Percentiles rank a stretch among this genome's conserved stretches.
phyloP scores from a whole-genome alignment of 2,113 vertebrate genomes.

The Nerophis lumbriciformis region DNA sequence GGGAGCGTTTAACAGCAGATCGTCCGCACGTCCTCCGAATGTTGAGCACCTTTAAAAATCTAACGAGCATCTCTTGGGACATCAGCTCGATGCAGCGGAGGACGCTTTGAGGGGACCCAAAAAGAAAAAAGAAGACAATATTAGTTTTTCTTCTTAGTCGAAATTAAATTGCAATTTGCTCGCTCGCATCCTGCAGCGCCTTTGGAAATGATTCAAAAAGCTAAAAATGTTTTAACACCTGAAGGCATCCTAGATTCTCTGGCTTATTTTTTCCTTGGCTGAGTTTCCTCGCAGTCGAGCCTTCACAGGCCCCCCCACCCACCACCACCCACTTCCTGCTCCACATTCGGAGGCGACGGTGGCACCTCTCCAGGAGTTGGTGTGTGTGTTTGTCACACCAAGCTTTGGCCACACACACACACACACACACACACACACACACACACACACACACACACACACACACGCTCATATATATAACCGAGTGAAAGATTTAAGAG shows the following conservation, averaged over 20 bases:
- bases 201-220: conserved; percentile 77
- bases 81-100: conserved; percentile 17
- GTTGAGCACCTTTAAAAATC: no score
- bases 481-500: no score
- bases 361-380: conserved; percentile 52
- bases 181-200: conserved; percentile 68
- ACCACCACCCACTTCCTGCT: conserved; percentile 47
- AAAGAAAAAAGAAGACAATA: conserved; percentile 46
- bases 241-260: conserved; percentile 75
- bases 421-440: neutral
- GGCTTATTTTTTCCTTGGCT: conserved; percentile 65
- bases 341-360: conserved; percentile 61
- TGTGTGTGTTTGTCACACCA: conserved; percentile 23
- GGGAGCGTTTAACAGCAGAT: no score
- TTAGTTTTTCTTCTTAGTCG: conserved; percentile 49
- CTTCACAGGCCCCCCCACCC: conserved; percentile 63
- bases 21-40: no score
- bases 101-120: conserved; percentile 15
- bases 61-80: no score
- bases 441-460: conserved; percentile 2
- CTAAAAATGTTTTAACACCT: conserved; percentile 78
- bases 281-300: conserved; percentile 68
- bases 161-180: conserved; percentile 47
- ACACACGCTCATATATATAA: neutral
- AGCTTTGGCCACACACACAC: conserved; percentile 41